Evolutionary conservation across 2,113 vertebrate species (phyloP), one percentile per base, ranked within the genome.

Genomic region (Prochilodus magdalenae): DNA sequence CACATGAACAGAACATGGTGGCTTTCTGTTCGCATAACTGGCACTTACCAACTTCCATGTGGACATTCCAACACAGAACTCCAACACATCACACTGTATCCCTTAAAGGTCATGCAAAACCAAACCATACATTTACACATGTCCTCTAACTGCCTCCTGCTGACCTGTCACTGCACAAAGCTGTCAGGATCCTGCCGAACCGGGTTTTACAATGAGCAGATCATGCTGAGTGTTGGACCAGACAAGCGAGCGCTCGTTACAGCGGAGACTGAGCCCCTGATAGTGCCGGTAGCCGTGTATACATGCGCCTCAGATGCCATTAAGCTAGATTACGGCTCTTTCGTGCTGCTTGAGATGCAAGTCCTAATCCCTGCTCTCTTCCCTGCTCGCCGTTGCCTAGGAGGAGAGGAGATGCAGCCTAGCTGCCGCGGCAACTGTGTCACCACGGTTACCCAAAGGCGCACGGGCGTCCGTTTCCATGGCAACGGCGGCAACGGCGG

Each of bases 401-500:
- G 20, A 72, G 65, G 57, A 40, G 49, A 73, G 71, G 49, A 77
- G 75, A 51, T 76, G 76, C 73, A 55, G 40, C 63, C 78, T 75
- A 59, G 72, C 82, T 80, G 74, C 79, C 33, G 55, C 75, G 90
- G 92, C 93, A 94, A 94, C 89, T 93, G 92, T 94, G 93, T 95
- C 93, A 92, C 90, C 89, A 90, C 88, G 86, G 92, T 90, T 89
- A 92, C 92, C 89, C 91, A 90, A 89, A 91, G 92, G 88, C 90
- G 90, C 91, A 91, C 88, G 93, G 93, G 92, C 91, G 89, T 91
- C 90, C 79, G 94, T 95, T 93, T 84, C 94, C 93, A 89, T 94
- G 90, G 94, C 92, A 93, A 95, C 94, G 86, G 86, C 89, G 93
- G 92, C 92, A 93, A 7, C 36, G 7, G 7, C 40, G 40, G 8